phyloP scores from a whole-genome alignment of 2,797 vertebrate genomes.

The Neosilurus mollespiculum region DNA sequence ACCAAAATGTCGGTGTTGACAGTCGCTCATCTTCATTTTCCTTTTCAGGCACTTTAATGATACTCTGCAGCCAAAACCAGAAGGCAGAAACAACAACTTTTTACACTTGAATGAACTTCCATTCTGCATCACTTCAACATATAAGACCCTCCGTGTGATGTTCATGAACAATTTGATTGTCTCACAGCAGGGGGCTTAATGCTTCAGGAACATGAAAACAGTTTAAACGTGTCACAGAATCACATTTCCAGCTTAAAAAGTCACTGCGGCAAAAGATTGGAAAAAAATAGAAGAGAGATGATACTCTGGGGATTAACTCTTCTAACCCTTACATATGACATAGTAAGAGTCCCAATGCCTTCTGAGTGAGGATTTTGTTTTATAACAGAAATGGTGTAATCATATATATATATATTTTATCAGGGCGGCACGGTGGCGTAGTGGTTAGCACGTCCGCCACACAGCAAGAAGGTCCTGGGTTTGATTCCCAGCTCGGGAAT shows the following conservation, averaged over 20 bases:
- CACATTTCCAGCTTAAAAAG: background rate
- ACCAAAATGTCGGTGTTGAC: background rate
- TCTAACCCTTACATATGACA: no score
- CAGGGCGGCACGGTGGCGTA: no score
- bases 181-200: background rate
- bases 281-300: no score
- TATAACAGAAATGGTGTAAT: no score
- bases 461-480: no score
- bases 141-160: background rate
- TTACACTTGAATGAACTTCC: background rate
- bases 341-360: no score
- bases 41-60: background rate
- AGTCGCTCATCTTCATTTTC: background rate
- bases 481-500: no score
- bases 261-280: no score
- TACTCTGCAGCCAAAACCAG: background rate
- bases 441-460: no score
- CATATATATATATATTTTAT: no score
- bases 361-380: no score
- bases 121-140: background rate
- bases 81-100: background rate
- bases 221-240: background rate
- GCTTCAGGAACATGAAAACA: background rate
- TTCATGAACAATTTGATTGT: background rate
- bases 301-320: no score